These are phyloP conservation scores for Nothocercus julius DNA, from an alignment of 2,113 vertebrate species.

Conservation along the genomic window DNA sequence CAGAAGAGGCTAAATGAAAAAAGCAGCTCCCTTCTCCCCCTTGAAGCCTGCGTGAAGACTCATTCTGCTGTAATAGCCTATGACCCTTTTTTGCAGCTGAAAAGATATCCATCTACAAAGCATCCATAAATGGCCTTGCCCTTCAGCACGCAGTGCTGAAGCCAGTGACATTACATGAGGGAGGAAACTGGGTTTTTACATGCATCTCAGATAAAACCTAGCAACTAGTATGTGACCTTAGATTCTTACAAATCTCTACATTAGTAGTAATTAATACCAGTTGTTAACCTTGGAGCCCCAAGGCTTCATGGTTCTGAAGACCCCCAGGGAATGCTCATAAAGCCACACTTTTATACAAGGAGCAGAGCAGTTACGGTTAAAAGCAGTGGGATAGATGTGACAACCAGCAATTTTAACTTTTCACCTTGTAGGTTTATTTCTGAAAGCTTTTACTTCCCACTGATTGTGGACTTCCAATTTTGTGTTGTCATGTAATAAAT, in stretches of 20 bases:
- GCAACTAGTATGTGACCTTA: neutral
- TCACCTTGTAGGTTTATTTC: conserved; percentile 58
- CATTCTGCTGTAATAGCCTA: neutral
- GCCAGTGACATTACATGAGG: neutral
- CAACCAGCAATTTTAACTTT: conserved; percentile 65
- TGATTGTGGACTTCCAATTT: conserved; percentile 65
- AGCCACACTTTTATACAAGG: conserved; percentile 27
- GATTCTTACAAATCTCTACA: neutral
- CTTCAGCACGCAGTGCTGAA: neutral
- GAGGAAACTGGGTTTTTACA: neutral
- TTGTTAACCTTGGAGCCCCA: conserved; percentile 12
- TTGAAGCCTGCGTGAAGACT: neutral
- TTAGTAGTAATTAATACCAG: conserved; percentile 18
- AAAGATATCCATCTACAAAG: neutral
- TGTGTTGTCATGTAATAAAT: conserved; percentile 57
- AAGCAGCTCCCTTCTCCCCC: neutral
- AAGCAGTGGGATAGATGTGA: conserved; percentile 53
- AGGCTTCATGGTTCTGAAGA: neutral
- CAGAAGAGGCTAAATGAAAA: neutral
- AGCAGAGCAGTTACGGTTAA: conserved; percentile 43
- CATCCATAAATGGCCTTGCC: neutral
- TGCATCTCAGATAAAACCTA: neutral
- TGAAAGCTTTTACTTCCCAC: conserved; percentile 69
- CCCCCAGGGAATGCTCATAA: conserved; percentile 6
- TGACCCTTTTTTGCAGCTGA: neutral